Base-by-base conservation (phyloP, 2,113 vertebrate species). In the Pseudorectes ferrugineus region DNA sequence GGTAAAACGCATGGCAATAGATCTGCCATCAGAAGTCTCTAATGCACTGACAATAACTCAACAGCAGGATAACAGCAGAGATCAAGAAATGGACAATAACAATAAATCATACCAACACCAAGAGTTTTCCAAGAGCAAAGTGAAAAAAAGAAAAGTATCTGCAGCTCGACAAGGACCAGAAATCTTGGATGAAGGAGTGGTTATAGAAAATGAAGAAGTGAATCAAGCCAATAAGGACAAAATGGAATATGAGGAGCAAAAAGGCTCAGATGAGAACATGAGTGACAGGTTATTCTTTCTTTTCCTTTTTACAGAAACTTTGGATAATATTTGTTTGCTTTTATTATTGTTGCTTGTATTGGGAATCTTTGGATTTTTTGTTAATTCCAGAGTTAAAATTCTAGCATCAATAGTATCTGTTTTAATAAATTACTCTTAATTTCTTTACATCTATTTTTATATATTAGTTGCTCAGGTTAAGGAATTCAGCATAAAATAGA, bases 181-280 rank as follows among this genome's bases (percentile, higher is more conserved):
- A 78, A 72, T 95, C 79, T 97, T 95, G 71, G 98, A 98, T 71
- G 98, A 98, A 96, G 98, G 98, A 22, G 98, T 98, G 2, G 98
- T 98, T 52, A 97, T 98, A 92, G 98, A 98, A 95, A 98, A 93
- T 46, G 98, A 98, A 94, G 98, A 98, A 70, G 20, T 89, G 23
- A 98, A 92, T 68, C 98, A 98, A 49, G 72, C 87, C 54, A 98
- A 96, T 94, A 99, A 99, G 91, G 99, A 99, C 97, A 99, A 99
- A 97, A 99, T 99, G 99, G 98, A 99, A 40, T 98, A 98, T 89
- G 99, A 99, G 92, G 99, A 99, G 86, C 99, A 99, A 81, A 99
- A 99, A 92, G 98, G 98, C 62, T 99, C 99, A 4, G 99, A 99
- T 96, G 99, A 99, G 94, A 99, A 99, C 97, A 99, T 99, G 99